These are phyloP conservation scores for Schlechtendalia chinensis DNA, from an alignment of 1,140 invertebrate genomes.

Conservation along the genomic window DNA sequence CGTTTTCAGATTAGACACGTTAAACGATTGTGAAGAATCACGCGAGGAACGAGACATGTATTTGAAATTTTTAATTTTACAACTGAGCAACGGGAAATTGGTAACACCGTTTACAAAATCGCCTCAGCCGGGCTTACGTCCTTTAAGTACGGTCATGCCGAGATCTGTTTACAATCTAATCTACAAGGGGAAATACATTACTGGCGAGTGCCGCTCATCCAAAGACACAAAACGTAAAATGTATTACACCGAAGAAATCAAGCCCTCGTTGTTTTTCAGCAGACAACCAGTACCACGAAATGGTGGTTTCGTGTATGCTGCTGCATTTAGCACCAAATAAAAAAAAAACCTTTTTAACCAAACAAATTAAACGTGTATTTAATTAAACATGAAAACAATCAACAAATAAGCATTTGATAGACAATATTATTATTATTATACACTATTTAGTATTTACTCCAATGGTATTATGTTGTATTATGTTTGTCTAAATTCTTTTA, in stretches of 20 bases:
- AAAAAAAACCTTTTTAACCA: no score
- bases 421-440: no score
- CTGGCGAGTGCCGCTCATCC: background rate
- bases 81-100: background rate
- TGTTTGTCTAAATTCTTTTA: no score
- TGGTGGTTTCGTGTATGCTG: conserved; percentile 8
- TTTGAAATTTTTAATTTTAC: conserved; percentile 27
- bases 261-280: background rate
- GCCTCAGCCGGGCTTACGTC: background rate
- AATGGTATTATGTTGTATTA: no score
- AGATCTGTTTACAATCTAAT: conserved; percentile 14
- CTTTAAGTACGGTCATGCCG: background rate
- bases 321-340: conserved; percentile 11
- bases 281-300: background rate
- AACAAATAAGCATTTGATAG: no score
- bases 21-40: background rate
- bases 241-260: background rate
- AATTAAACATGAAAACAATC: no score
- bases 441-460: no score
- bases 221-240: background rate
- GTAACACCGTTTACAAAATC: conserved; percentile 1
- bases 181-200: background rate
- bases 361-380: no score
- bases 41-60: conserved; percentile 24
- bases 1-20: background rate